phyloP scores from a whole-genome alignment of 2,113 vertebrate species.

The Paracanthobrama guichenoti region DNA sequence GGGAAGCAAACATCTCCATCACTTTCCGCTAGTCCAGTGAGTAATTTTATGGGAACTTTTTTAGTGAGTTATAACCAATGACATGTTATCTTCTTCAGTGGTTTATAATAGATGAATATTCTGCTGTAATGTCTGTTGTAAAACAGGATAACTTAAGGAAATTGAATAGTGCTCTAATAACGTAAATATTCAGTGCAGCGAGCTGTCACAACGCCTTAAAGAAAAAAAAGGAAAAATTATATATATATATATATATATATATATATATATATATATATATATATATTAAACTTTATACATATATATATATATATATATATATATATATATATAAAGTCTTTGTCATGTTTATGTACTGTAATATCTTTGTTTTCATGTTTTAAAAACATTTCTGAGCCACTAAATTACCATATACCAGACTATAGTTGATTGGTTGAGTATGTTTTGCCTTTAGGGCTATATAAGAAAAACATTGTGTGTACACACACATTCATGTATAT shows the following conservation, averaged over 20 bases:
- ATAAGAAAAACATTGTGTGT: no score
- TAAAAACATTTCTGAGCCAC: background rate
- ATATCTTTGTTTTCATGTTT: background rate
- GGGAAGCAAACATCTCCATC: slow-evolving; percentile 20
- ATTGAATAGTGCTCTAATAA: background rate
- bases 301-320: no score
- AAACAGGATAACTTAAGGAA: background rate
- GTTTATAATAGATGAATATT: background rate
- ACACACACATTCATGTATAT: no score
- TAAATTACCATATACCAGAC: background rate
- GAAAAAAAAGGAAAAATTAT: no score
- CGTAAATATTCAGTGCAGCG: background rate
- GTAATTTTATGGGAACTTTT: background rate
- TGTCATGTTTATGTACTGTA: background rate
- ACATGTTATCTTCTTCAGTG: background rate
- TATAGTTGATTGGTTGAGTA: no score
- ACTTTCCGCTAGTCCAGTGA: background rate
- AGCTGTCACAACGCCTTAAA: background rate
- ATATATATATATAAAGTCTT: no score
- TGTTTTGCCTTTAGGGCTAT: no score
- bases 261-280: no score
- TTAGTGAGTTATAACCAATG: background rate
- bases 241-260: no score
- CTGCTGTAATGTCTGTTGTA: background rate
- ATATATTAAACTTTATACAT: no score